Conservation (phyloP, 2,888 invertebrate genomes). For the Gymnocheta viridis region DNA sequence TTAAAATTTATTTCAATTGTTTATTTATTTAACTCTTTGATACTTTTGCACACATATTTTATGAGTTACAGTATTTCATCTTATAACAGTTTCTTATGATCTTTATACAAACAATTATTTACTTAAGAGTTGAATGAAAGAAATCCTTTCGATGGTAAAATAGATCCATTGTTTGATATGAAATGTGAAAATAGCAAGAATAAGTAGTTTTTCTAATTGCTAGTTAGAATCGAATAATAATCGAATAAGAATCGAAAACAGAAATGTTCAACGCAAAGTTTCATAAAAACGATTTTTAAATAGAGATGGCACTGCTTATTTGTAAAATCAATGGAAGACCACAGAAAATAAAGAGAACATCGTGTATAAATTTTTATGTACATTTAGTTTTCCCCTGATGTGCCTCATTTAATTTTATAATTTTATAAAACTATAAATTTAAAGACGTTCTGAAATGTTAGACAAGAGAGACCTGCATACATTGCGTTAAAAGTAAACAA, state of each 20-base stretch:
- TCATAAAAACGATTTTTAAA: not conserved
- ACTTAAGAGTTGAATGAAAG: conserved; percentile 6
- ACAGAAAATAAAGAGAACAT: too few species aligned
- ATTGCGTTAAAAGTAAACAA: too few species aligned
- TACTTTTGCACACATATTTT: conserved; percentile 54
- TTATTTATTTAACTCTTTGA: conserved; percentile 62
- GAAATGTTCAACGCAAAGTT: not conserved
- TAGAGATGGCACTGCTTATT: not conserved
- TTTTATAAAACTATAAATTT: too few species aligned
- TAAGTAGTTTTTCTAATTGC: not conserved
- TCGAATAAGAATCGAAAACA: not conserved
- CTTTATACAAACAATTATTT: conserved; percentile 10
- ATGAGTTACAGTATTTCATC: conserved; percentile 53
- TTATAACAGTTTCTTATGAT: conserved; percentile 36
- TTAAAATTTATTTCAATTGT: conserved; percentile 67
- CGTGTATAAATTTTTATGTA: too few species aligned
- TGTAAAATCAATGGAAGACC: not conserved
- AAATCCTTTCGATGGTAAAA: not conserved
- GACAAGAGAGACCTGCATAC: too few species aligned
- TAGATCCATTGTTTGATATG: not conserved
- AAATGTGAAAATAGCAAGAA: not conserved
- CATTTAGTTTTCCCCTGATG: too few species aligned
- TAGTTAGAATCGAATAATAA: not conserved
- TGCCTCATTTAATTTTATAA: too few species aligned
- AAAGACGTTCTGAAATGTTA: too few species aligned